Evolutionary conservation across 1,140 invertebrate genomes (phyloP), one percentile per base, ranked within the genome.

Genomic region (Megalonaias nervosa): DNA sequence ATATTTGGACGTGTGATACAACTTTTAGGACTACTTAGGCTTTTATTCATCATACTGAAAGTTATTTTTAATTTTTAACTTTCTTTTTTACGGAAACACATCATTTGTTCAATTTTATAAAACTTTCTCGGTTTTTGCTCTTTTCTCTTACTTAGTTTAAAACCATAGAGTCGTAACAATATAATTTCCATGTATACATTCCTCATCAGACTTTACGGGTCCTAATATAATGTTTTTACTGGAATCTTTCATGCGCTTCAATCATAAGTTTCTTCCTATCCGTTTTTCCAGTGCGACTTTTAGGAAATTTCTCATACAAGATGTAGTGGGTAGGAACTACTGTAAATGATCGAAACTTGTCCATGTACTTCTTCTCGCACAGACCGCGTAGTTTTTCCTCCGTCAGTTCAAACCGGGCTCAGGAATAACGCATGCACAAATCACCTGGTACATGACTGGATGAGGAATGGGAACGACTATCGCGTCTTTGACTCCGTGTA

Each of bases 391-490:
- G 19, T 26, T 69, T 17, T 16, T 70, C n/a, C 23, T 69, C 74
- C 5, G 67, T 75, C 16, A 70, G 2, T 4, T 55, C 26, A 69
- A 1, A 23, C 55, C 67, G 6, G 58, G 5, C 59, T 69, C 21
- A 9, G 9, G n/a, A 2, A 70, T 19, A 23, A 75, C 60, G 56
- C 74, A 75, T 56, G 74, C 74, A 66, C 74, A 75, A 14, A 75
- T 9, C 9, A 64, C 67, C n/a, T 75, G 74, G 21, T 70, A 74
- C 16, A 66, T 21, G 16, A 71, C 38, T 21, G n/a, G 19, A 23
- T 81, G 71, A 21, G 80, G 80, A 23, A 81, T 57, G 6, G 75
- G 75, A 38, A 77, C 75, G 26, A 79, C 56, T 12, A 79, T 68
- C 11, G 67, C 77, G n/a, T 68, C 55, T 26, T 68, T 48, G 17